phyloP scores from a whole-genome alignment of 2,113 vertebrate genomes.

The Centropus bengalensis region DNA sequence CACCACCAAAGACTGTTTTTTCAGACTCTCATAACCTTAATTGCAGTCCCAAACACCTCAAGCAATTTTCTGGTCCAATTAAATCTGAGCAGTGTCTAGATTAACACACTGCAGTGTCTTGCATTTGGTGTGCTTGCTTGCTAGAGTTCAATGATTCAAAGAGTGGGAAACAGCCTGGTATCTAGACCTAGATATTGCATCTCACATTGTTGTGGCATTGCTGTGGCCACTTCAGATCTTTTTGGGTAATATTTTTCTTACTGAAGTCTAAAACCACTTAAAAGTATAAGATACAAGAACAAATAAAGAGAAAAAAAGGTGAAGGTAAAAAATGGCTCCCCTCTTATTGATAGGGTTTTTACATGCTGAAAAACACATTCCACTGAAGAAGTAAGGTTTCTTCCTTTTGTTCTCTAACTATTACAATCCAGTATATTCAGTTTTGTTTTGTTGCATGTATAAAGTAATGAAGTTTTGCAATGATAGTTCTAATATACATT shows the following conservation, averaged over 20 bases:
- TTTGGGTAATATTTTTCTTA: neutral
- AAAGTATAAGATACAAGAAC: neutral
- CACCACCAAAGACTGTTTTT: conserved; percentile 44
- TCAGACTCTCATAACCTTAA: conserved; percentile 59
- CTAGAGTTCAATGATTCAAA: neutral
- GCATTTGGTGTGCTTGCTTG: conserved; percentile 8
- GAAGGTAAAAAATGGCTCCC: neutral
- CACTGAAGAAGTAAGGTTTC: neutral
- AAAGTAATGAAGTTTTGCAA: neutral
- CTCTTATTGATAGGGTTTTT: neutral
- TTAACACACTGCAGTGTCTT: conserved; percentile 27
- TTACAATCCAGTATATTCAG: neutral
- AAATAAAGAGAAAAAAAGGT: neutral
- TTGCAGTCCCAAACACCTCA: conserved; percentile 67
- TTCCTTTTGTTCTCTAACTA: neutral
- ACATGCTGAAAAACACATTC: neutral
- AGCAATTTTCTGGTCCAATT: conserved; percentile 69
- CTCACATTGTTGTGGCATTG: neutral
- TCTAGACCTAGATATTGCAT: conserved; percentile 13
- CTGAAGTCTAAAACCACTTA: neutral
- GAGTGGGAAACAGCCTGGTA: conserved; percentile 36
- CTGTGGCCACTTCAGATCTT: neutral
- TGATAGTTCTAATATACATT: neutral
- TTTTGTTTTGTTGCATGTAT: neutral
- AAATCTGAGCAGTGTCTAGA: conserved; percentile 35